Percentiles rank a stretch among this genome's conserved stretches.
Evolutionary conservation across 2,113 vertebrate genomes (phyloP).

Genomic region (Hemiscyllium ocellatum): DNA sequence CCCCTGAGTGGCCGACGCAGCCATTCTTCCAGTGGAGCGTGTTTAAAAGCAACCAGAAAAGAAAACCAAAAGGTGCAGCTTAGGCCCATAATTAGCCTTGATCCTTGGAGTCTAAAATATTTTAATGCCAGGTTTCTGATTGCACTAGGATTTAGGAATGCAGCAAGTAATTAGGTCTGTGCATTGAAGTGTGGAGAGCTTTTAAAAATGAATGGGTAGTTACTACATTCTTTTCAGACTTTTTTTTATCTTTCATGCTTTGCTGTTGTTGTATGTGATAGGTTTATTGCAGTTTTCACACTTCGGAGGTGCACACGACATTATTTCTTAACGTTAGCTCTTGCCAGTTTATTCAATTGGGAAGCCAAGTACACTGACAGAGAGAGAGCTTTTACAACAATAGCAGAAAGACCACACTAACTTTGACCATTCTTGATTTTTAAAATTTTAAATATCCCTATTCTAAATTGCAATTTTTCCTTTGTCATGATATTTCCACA

Average conservation of each 20-base stretch:
- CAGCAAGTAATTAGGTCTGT: constrained; percentile 93
- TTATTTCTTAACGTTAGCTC: constrained; percentile 47
- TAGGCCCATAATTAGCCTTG: constrained; percentile 94
- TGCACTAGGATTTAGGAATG: constrained; percentile 83
- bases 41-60: constrained; percentile 66
- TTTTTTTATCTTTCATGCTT: constrained; percentile 77
- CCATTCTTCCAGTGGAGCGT: constrained; percentile 68
- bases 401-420: not conserved
- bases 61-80: constrained; percentile 81
- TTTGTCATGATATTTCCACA: not conserved
- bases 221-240: constrained; percentile 81
- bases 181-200: constrained; percentile 89
- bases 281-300: constrained; percentile 97
- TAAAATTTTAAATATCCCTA: not conserved
- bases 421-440: not conserved
- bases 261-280: constrained; percentile 91
- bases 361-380: not conserved
- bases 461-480: not conserved
- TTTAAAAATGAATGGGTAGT: constrained; percentile 97
- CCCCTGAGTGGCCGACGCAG: constrained; percentile 69
- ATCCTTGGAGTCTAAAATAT: constrained; percentile 89
- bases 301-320: constrained; percentile 72
- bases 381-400: not conserved
- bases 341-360: constrained; percentile 41
- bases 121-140: constrained; percentile 89